Percentiles rank a stretch among this genome's conserved stretches.
Conservation (phyloP, 2,888 invertebrate species). For the Erpobdella octoculata region DNA sequence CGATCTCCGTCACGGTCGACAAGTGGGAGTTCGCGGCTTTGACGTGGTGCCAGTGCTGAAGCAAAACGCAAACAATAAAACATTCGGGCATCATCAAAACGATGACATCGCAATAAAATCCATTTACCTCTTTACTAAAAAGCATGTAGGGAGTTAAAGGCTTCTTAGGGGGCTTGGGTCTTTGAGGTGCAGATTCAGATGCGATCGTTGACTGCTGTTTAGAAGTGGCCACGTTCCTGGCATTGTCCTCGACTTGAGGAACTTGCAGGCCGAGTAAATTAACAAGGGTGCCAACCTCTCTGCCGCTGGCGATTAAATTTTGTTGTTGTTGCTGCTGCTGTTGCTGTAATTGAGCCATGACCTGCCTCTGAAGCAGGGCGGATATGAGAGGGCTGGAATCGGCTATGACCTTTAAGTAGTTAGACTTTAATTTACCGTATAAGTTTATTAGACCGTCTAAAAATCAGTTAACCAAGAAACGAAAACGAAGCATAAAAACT, state of each 20-base stretch:
- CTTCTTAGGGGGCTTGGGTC: slow-evolving; percentile 37
- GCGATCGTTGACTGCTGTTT: slow-evolving; percentile 1
- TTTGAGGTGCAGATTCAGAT: not conserved
- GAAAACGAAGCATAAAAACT: not conserved
- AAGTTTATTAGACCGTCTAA: no score
- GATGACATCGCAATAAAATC: not conserved
- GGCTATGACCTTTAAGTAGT: slow-evolving; percentile 15
- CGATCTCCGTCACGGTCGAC: slow-evolving; percentile 38
- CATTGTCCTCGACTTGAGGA: not conserved
- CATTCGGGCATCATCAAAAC: not conserved
- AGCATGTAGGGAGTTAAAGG: slow-evolving; percentile 39
- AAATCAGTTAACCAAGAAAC: not conserved
- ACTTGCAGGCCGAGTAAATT: not conserved
- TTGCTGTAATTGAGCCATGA: slow-evolving; percentile 7
- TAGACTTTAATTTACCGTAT: no score
- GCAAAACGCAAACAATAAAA: not conserved
- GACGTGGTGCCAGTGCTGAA: slow-evolving; percentile 38
- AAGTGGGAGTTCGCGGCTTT: slow-evolving; percentile 35
- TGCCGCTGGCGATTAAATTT: not conserved
- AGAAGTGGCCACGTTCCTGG: not conserved
- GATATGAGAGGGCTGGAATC: slow-evolving; percentile 15
- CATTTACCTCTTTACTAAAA: slow-evolving; percentile 37
- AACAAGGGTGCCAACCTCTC: slow-evolving; percentile 10
- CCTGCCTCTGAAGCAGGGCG: slow-evolving; percentile 14
- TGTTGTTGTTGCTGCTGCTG: slow-evolving; percentile 15